Percentiles rank a stretch among this genome's conserved stretches.
Evolutionary conservation across 2,113 vertebrate species (phyloP).

Genomic region (Trochalopteron elliotii): DNA sequence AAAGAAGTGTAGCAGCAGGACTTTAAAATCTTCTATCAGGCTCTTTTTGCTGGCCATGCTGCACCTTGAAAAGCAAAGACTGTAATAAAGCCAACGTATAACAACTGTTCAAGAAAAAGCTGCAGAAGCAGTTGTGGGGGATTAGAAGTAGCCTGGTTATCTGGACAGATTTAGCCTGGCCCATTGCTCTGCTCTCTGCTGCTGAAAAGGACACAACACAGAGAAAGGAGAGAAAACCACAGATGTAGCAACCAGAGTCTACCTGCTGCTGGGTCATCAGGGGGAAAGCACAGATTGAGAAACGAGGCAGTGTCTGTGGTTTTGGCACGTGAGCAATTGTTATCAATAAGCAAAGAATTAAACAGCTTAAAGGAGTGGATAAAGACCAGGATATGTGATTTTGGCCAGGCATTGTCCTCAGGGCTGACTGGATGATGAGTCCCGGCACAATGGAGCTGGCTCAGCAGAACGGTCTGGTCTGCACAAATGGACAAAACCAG

Average conservation of each 20-base stretch:
- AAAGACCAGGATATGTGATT: neutral
- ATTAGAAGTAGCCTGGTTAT: neutral
- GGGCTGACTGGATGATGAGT: neutral
- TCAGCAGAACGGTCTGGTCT: neutral
- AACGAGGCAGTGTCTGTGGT: neutral
- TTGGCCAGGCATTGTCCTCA: neutral
- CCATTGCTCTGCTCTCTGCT: neutral
- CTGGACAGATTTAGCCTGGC: neutral
- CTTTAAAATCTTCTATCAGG: neutral
- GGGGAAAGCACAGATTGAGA: neutral
- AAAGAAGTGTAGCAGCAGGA: slow-evolving; percentile 14
- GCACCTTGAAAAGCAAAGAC: slow-evolving; percentile 15
- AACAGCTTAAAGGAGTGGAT: neutral
- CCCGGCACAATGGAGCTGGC: neutral
- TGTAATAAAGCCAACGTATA: neutral
- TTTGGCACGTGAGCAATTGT: neutral
- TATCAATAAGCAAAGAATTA: neutral
- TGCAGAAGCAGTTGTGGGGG: neutral
- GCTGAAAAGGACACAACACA: neutral
- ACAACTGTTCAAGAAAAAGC: neutral
- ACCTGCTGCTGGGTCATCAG: slow-evolving; percentile 20
- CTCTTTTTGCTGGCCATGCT: neutral
- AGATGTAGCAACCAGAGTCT: neutral
- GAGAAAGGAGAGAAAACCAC: neutral
- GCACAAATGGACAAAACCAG: neutral